Evolutionary conservation across 2,113 vertebrate genomes (phyloP), one percentile per base, ranked within the genome.

Genomic region (Urocolius indicus): DNA sequence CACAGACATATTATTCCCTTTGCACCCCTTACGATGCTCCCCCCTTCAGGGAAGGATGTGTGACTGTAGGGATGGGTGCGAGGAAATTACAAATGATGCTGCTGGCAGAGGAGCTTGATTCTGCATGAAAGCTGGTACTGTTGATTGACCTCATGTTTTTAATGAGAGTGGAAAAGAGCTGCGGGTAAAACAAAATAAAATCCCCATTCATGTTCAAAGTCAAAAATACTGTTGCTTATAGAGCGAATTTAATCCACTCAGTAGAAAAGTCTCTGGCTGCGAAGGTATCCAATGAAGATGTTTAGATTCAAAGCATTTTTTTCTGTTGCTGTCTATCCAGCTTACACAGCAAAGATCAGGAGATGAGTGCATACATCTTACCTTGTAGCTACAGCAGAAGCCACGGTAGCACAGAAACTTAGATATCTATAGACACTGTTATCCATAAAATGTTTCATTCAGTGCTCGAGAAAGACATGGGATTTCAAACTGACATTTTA

Each of bases 211-310:
- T 16, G 61, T 63, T 81, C 32, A 9, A 52, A 93, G 68, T 59
- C 29, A 92, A 84, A 87, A 81, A 94, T 95, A 57, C 57, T 48
- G 57, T 41, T 51, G 65, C 27, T 23, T 48, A 32, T 8, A 38
- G 38, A 84, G 4, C 38, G 43, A 92, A 83, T 84, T 75, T 89
- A 95, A 94, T 74, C 83, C 65, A 61, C 68, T 81, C 48, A 16
- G 63, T 5, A 73, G 67, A 76, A 90, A 90, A 89, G 48, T 59
- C 65, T 61, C 89, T 84, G 89, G 19, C 45, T 75, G 79, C 73
- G 86, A 90, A 90, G 24, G 55, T 36, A 77, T 57, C 65, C 68
- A 81, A 51, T 68, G 75, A 87, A 92, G 80, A 78, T 55, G 34
- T 80, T 87, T 76, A 71, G 65, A 92, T 75, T 69, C 48, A 81